Base-by-base conservation (phyloP, 2,888 invertebrate genomes). In the Oxystoma pomonae region DNA sequence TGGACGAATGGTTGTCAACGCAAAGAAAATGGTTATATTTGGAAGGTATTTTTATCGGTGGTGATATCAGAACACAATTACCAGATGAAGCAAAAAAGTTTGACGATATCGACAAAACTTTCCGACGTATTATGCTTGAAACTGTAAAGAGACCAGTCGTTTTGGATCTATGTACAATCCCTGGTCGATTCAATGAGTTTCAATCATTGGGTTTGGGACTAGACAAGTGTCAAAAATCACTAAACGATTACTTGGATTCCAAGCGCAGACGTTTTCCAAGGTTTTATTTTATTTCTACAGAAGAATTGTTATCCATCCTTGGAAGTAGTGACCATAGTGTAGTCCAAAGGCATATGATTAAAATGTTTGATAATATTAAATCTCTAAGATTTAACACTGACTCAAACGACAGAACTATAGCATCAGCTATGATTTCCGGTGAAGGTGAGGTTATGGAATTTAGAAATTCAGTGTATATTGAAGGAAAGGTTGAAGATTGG, bases 231-330 rank as follows among this genome's bases (percentile, higher is more conserved):
- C 95, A 95, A 79, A 96, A 96, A 77, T 94, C 95, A 0, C 81
- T 96, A 60, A 92, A 92, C 74, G 93, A 95, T 75, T 96, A 96
- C 77, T 82, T 96, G 68, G 94, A 94, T 77, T 88, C 90, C 0
- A 96, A 96, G 80, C 83, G 96, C 57, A 87, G 91, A 65, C 86
- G 92, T 67, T 96, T 96, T 78, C 94, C 96, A 1, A 81, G 96
- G 59, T 96, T 96, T 81, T 96, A 92, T 81, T 96, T 96, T 79
- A 92, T 96, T 75, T 96, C 96, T 1, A 96, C 96, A 21, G 95
- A 96, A 74, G 96, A 96, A 78, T 79, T 96, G 69, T 83, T 97
- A 5, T 91, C 92, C 1, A 93, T 96, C 71, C 84, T 96, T 59
- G 96, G 96, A 16, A 94, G 91, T 76, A 92, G 90, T 69, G 90